phyloP scores from a whole-genome alignment of 2,888 invertebrate species.

The Microplitis deprimator region DNA sequence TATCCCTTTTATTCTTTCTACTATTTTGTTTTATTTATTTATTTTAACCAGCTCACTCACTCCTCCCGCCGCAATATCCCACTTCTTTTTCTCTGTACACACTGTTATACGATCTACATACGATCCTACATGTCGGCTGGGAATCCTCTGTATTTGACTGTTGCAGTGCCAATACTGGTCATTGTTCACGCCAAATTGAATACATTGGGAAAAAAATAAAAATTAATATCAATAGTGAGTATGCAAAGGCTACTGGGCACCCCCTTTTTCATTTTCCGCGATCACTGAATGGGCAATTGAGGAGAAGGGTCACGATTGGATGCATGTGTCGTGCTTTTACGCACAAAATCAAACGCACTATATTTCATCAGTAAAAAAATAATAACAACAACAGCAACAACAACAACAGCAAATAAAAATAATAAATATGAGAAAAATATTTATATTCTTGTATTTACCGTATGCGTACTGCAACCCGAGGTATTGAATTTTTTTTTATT shows the following conservation, averaged over 20 bases:
- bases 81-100: slow-evolving; percentile 27
- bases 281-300: slow-evolving; percentile 24
- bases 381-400: not conserved
- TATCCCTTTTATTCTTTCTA: slow-evolving; percentile 27
- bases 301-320: slow-evolving; percentile 24
- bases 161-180: slow-evolving; percentile 52
- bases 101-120: slow-evolving; percentile 33
- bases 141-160: slow-evolving; percentile 54
- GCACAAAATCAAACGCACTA: slow-evolving; percentile 15
- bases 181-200: slow-evolving; percentile 62
- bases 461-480: not conserved
- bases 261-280: slow-evolving; percentile 35
- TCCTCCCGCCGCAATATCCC: slow-evolving; percentile 20
- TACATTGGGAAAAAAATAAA: slow-evolving; percentile 51
- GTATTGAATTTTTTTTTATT: slow-evolving; percentile 17
- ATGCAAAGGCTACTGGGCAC: slow-evolving; percentile 45
- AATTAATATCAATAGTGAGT: slow-evolving; percentile 59
- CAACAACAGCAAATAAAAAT: not conserved
- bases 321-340: slow-evolving; percentile 20
- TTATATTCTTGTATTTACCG: slow-evolving; percentile 11
- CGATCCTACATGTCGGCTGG: slow-evolving; percentile 39
- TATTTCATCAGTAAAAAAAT: slow-evolving; percentile 15
- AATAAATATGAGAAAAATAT: slow-evolving; percentile 5
- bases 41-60: slow-evolving; percentile 7
- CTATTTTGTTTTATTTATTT: not conserved